Evolutionary conservation across 2,888 invertebrate genomes (phyloP).

Genomic region (Dinocampus coccinellae): DNA sequence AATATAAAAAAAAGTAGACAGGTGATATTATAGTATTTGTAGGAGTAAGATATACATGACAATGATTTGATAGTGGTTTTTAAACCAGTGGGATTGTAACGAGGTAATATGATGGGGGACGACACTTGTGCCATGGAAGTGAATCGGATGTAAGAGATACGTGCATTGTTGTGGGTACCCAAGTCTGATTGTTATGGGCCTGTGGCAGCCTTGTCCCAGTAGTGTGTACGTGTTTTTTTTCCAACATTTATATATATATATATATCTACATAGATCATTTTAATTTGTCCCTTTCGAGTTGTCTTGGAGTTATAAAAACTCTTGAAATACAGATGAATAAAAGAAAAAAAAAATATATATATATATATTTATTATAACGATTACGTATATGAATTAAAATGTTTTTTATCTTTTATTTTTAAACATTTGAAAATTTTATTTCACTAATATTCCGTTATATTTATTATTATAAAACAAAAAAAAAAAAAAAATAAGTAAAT

Average conservation of each 20-base stretch:
- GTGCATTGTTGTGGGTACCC: constrained; percentile 64
- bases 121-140: constrained; percentile 33
- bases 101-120: background rate
- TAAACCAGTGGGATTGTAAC: background rate
- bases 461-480: too few species aligned
- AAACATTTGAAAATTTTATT: too few species aligned
- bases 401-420: too few species aligned
- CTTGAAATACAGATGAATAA: constrained; percentile 10
- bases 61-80: background rate
- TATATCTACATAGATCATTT: constrained; percentile 23
- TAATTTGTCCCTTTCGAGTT: background rate
- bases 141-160: constrained; percentile 54
- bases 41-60: background rate
- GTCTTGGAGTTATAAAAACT: constrained; percentile 29
- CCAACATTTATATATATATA: background rate
- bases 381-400: too few species aligned
- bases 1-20: background rate
- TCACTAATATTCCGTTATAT: too few species aligned
- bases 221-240: constrained; percentile 50
- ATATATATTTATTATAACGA: too few species aligned
- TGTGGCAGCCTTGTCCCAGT: constrained; percentile 68
- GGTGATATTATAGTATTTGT: background rate
- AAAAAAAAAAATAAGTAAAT: too few species aligned
- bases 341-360: background rate
- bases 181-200: constrained; percentile 64